These are phyloP conservation scores for Hippocampus zosterae DNA, from an alignment of 2,113 vertebrate species.

Conservation along the genomic window DNA sequence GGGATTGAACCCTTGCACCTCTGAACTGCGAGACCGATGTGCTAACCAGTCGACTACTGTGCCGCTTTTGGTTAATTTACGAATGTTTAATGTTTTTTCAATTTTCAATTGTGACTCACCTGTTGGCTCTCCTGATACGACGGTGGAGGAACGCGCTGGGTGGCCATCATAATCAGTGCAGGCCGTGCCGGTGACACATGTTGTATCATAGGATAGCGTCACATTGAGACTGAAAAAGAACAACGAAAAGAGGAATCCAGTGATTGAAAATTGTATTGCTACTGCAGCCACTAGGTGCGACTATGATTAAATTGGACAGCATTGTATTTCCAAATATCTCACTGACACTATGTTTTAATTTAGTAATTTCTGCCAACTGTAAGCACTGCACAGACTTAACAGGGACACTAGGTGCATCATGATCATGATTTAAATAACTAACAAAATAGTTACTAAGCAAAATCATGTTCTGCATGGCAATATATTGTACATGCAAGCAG, in stretches of 20 bases:
- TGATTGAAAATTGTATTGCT: constrained; percentile 29
- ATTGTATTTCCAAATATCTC: constrained; percentile 16
- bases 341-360: constrained; percentile 4
- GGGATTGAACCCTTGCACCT: no score
- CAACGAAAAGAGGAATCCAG: background rate
- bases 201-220: constrained; percentile 98
- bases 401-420: constrained; percentile 10
- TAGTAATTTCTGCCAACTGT: constrained; percentile 10
- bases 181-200: constrained; percentile 92
- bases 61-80: background rate
- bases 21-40: no score
- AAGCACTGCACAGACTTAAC: constrained; percentile 9
- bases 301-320: constrained; percentile 48
- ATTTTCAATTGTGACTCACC: constrained; percentile 73
- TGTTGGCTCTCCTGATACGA: constrained; percentile 96
- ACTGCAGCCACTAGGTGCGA: constrained; percentile 47
- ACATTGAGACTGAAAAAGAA: constrained; percentile 83
- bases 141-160: constrained; percentile 96
- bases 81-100: background rate
- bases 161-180: constrained; percentile 99
- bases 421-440: constrained; percentile 9
- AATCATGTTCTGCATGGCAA: no score
- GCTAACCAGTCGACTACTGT: no score
- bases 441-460: background rate
- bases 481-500: no score